Base-by-base conservation (phyloP, 2,888 invertebrate species). In the Crossocerus cetratus region DNA sequence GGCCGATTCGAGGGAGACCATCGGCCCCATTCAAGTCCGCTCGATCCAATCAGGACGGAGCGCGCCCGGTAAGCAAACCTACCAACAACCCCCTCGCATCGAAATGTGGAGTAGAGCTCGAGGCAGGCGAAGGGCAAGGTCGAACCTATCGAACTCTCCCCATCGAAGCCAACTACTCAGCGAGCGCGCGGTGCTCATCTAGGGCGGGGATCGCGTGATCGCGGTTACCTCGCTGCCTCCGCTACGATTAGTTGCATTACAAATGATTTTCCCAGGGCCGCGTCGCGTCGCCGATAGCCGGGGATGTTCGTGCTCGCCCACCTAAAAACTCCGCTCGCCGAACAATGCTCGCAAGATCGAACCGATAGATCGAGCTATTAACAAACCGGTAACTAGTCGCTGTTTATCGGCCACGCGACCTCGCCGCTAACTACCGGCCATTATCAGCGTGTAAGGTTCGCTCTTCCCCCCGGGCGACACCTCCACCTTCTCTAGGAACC, bases 201-300 rank as follows among this genome's bases (percentile, higher is more conserved):
- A 32, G 32, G 5, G 32, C 32, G 32, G 11, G 32, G 32, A 32
- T 32, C 32, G 8, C 32, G 32, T 32, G 32, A 32, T 76, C 69
- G 77, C 84, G 82, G 81, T 84, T 82, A 79, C 78, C 55, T 21
- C 13, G 18, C 55, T n/a, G 54, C 22, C 56, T 22, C 42, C 53
- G 69, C 64, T 78, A 82, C 84, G 86, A 86, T 83, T 80, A 84
- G 82, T 79, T 87, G 82, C 84, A 85, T 86, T 86, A 84, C 85
- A 78, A 80, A 87, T 85, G 84, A 83, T 49, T 16, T 13, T 49
- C 13, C 49, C 49, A 49, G 14, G 2, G n/a, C 13, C 43, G 5
- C 4, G 43, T 43, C n/a, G 11, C 1, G 8, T 49, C 4, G 49
- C 0, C 13, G 14, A 4, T 49, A 49, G 22, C 21, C 42, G 21